Evolutionary conservation across 2,797 vertebrate genomes (phyloP).

Genomic region (Carcharodon carcharias): DNA sequence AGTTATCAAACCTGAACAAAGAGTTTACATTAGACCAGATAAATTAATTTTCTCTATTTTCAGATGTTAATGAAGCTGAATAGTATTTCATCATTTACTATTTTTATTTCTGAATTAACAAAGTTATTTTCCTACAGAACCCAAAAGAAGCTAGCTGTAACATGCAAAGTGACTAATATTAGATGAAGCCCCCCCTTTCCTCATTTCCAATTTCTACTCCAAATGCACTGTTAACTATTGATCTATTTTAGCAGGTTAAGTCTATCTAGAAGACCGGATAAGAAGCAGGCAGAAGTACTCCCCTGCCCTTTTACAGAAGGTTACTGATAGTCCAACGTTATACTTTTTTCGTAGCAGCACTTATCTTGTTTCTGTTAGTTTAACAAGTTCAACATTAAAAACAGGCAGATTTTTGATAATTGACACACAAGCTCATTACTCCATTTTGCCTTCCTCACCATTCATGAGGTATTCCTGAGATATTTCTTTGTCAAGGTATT

Average conservation of each 20-base stretch:
- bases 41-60: neutral
- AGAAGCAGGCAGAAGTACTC: neutral
- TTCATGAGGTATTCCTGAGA: neutral
- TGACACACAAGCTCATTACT: neutral
- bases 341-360: neutral
- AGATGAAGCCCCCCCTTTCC: neutral
- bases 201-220: neutral
- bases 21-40: neutral
- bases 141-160: neutral
- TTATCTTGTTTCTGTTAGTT: neutral
- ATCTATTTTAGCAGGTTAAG: neutral
- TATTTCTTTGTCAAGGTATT: neutral
- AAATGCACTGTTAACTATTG: neutral
- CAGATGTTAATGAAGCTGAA: neutral
- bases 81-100: neutral
- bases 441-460: neutral
- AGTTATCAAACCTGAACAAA: neutral
- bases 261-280: neutral
- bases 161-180: too few relatives aligned
- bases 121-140: neutral
- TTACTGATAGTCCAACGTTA: neutral
- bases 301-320: neutral
- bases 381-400: neutral
- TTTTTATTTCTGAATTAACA: neutral
- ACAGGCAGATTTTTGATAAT: slow-evolving; percentile 12